phyloP scores from a whole-genome alignment of 2,888 invertebrate genomes.

The Antheraea assamensis region DNA sequence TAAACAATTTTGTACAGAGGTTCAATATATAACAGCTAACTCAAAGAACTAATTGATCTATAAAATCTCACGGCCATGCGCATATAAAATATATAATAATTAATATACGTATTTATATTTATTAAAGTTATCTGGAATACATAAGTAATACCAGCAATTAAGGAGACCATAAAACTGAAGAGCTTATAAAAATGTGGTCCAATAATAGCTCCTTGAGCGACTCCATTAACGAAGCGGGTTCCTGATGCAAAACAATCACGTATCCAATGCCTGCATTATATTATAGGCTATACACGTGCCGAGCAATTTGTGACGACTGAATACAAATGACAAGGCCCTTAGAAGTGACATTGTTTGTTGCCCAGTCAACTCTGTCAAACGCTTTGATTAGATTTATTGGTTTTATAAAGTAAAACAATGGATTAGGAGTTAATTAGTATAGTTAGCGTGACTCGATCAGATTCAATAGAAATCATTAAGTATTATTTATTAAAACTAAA shows the following conservation, averaged over 20 bases:
- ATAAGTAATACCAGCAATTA: background rate
- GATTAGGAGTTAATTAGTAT: constrained; percentile 51
- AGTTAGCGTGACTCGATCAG: constrained; percentile 50
- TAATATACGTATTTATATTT: background rate
- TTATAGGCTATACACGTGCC: constrained; percentile 55
- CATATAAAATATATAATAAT: background rate
- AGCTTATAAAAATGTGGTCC: constrained; percentile 40
- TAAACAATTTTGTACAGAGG: background rate
- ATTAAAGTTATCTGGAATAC: background rate
- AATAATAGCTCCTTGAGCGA: constrained; percentile 41
- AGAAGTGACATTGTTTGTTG: constrained; percentile 40
- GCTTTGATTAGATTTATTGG: constrained; percentile 51
- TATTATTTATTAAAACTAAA: constrained; percentile 59
- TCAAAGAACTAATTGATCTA: background rate
- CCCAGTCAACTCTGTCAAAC: constrained; percentile 41
- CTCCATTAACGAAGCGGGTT: constrained; percentile 33
- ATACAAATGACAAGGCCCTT: constrained; percentile 31
- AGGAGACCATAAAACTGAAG: constrained; percentile 7
- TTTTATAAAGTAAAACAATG: constrained; percentile 47
- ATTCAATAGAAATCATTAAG: constrained; percentile 51
- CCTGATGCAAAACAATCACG: constrained; percentile 44
- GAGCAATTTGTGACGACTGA: constrained; percentile 40
- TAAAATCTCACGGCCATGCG: background rate
- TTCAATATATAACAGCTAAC: background rate
- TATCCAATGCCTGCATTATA: constrained; percentile 39